Percentiles rank a stretch among this genome's conserved stretches.
phyloP scores from a whole-genome alignment of 1,140 invertebrate species.

The Diplogasteroides magnus region DNA sequence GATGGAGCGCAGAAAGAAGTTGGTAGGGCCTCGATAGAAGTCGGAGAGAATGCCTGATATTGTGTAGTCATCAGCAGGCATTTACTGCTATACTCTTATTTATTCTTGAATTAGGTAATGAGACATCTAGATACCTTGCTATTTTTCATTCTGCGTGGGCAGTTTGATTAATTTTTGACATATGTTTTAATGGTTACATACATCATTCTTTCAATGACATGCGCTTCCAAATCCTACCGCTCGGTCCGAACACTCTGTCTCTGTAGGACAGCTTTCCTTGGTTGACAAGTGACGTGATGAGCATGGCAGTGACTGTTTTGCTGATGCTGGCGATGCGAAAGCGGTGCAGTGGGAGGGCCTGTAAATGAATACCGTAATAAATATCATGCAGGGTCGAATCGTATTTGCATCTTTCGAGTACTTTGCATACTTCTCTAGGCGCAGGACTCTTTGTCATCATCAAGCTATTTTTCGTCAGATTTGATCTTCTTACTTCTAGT shows the following conservation, averaged over 20 bases:
- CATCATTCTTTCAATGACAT: not conserved
- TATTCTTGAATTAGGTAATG: too few relatives aligned
- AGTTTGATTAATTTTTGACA: slow-evolving; percentile 9
- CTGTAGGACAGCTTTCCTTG: slow-evolving; percentile 16
- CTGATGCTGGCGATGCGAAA: slow-evolving; percentile 32
- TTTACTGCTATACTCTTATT: too few relatives aligned
- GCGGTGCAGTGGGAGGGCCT: slow-evolving; percentile 9
- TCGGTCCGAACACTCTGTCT: slow-evolving; percentile 12
- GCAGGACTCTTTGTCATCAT: too few relatives aligned
- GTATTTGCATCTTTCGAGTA: too few relatives aligned
- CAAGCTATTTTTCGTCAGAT: too few relatives aligned
- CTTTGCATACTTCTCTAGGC: too few relatives aligned
- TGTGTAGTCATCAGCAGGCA: slow-evolving; percentile 4
- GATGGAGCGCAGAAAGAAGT: slow-evolving; percentile 15
- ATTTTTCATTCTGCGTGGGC: too few relatives aligned
- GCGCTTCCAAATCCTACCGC: not conserved
- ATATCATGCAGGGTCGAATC: too few relatives aligned
- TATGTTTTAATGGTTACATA: slow-evolving; percentile 8
- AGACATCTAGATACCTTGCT: too few relatives aligned
- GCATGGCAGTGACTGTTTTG: slow-evolving; percentile 33
- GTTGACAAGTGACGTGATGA: slow-evolving; percentile 20
- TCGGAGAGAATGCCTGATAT: slow-evolving; percentile 4
- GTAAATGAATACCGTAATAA: too few relatives aligned
- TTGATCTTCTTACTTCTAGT: too few relatives aligned
- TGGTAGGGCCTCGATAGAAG: slow-evolving; percentile 6